Conservation (phyloP, 2,888 invertebrate genomes). For the Seira ritae region DNA sequence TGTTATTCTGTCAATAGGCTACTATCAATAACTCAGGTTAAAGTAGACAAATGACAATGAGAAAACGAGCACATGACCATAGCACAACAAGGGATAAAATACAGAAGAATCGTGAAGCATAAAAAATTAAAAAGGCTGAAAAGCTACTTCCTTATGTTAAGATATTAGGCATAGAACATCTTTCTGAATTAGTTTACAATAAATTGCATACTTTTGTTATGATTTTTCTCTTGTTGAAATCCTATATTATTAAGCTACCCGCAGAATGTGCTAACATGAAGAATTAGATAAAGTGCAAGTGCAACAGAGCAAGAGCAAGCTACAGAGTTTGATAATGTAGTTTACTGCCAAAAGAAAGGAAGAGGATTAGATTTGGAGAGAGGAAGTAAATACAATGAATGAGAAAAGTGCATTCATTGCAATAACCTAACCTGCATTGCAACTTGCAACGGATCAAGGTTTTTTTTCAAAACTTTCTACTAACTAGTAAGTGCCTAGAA, state of each 20-base stretch:
- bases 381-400: not conserved
- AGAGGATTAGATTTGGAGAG: not conserved
- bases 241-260: no score
- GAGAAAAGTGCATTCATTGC: constrained; percentile 10
- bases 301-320: no score
- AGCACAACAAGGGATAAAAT: not conserved
- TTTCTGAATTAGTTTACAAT: not conserved
- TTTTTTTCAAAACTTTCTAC: constrained; percentile 14
- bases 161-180: not conserved
- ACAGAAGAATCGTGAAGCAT: not conserved
- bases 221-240: no score
- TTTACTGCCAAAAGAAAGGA: constrained; percentile 9
- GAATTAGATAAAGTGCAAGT: no score
- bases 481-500: not conserved
- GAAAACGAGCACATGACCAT: constrained; percentile 2
- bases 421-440: no score
- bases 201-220: not conserved
- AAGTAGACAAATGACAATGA: constrained; percentile 1
- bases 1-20: not conserved
- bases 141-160: not conserved
- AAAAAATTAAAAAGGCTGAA: not conserved
- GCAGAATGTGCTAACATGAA: no score
- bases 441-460: not conserved
- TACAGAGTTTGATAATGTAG: no score
- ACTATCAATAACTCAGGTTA: not conserved